phyloP scores from a whole-genome alignment of 2,888 invertebrate genomes.

The Atethmia centrago region DNA sequence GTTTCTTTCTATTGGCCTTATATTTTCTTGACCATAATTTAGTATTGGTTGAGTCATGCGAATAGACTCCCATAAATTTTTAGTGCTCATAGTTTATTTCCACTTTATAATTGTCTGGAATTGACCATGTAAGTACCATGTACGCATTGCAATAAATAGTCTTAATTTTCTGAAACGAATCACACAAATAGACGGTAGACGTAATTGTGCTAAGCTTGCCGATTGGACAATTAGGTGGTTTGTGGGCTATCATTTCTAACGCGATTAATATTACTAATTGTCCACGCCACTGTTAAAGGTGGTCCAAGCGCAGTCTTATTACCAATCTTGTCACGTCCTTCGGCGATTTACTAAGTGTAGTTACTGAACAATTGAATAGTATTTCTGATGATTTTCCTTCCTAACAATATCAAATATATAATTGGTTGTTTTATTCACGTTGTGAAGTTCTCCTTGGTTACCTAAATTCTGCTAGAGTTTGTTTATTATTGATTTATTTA shows the following conservation, averaged over 20 bases:
- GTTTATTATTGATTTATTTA: neutral
- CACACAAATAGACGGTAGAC: neutral
- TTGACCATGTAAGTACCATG: neutral
- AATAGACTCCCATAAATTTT: neutral
- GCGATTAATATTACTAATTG: constrained; percentile 49
- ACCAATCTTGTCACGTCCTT: constrained; percentile 47
- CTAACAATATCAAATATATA: constrained; percentile 19
- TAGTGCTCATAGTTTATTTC: neutral
- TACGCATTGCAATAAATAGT: neutral
- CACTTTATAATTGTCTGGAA: neutral
- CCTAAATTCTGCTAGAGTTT: constrained; percentile 9
- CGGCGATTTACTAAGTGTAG: constrained; percentile 17
- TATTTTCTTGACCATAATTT: neutral
- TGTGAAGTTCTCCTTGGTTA: constrained; percentile 27
- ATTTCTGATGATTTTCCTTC: constrained; percentile 43
- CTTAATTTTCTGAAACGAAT: neutral
- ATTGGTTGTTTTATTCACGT: constrained; percentile 16
- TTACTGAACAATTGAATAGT: constrained; percentile 31
- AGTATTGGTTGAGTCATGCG: neutral
- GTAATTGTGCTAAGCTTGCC: neutral
- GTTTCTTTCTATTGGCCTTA: neutral
- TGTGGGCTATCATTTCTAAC: constrained; percentile 28
- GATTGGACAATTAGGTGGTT: constrained; percentile 22
- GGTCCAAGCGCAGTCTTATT: constrained; percentile 31
- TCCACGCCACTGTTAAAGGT: constrained; percentile 36